phyloP scores from a whole-genome alignment of 2,113 vertebrate species.

The Seriola aureovittata region DNA sequence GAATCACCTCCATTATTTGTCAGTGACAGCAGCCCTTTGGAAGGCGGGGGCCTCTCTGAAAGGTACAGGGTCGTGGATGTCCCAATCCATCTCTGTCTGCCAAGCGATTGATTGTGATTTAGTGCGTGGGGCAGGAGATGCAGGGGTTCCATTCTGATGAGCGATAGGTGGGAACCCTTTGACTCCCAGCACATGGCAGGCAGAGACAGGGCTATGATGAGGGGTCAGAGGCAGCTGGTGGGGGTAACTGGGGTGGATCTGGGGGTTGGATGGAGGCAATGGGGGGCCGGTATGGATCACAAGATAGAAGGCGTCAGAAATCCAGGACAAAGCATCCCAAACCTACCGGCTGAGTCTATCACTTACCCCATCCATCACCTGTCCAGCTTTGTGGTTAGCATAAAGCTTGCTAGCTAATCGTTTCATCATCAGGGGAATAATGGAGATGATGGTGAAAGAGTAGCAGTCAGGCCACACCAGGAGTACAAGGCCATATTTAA shows the following conservation, averaged over 20 bases:
- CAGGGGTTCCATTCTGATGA: constrained; percentile 79
- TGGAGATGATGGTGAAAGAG: constrained; percentile 84
- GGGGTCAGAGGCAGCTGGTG: constrained; percentile 84
- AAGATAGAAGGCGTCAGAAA: constrained; percentile 75
- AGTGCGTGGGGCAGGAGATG: constrained; percentile 66
- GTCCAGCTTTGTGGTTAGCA: constrained; percentile 83
- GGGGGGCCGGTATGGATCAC: constrained; percentile 67
- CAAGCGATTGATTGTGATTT: constrained; percentile 77
- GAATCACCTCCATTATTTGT: constrained; percentile 81
- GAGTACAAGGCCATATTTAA: constrained; percentile 2
- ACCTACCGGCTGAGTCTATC: constrained; percentile 75
- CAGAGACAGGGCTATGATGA: constrained; percentile 72
- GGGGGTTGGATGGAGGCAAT: constrained; percentile 48
- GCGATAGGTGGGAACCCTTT: constrained; percentile 76
- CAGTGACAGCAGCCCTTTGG: constrained; percentile 78
- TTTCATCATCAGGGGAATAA: constrained; percentile 90
- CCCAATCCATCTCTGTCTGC: constrained; percentile 85
- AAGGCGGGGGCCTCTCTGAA: constrained; percentile 63
- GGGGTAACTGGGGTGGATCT: constrained; percentile 57
- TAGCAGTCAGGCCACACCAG: constrained; percentile 74
- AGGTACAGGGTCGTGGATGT: constrained; percentile 76
- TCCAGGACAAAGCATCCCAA: constrained; percentile 60
- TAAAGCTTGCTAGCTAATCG: constrained; percentile 88
- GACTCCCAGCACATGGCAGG: constrained; percentile 81
- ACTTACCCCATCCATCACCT: constrained; percentile 81